phyloP scores from a whole-genome alignment of 2,888 invertebrate genomes.

The Oscheius sp. region DNA sequence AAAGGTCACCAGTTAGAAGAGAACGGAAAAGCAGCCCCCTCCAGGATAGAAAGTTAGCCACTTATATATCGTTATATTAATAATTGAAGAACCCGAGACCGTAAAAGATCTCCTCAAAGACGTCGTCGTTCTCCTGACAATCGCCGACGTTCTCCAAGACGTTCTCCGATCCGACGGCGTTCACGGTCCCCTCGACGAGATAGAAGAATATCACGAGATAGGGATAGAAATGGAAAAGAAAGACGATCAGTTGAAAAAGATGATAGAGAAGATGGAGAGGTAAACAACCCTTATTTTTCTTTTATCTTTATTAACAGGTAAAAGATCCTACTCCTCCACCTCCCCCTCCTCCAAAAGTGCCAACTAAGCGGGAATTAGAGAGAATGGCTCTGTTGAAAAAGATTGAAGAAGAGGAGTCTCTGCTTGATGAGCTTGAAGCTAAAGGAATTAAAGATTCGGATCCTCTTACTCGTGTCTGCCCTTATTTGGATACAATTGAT shows the following conservation, averaged over 20 bases:
- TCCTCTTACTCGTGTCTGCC: constrained; percentile 76
- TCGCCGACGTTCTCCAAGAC: no score
- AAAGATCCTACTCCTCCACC: no score
- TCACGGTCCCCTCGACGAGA: background rate
- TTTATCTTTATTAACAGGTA: no score
- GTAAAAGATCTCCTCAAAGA: background rate
- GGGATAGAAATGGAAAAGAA: constrained; percentile 30
- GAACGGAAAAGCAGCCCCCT: background rate
- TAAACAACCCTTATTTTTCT: background rate
- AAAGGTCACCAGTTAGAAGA: background rate
- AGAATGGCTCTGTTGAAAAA: constrained; percentile 46
- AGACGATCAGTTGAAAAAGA: constrained; percentile 14
- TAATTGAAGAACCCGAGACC: background rate
- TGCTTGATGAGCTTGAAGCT: background rate
- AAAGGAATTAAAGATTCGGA: constrained; percentile 33
- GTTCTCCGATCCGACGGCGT: no score
- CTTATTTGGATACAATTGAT: constrained; percentile 97
- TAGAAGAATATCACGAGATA: constrained; percentile 10
- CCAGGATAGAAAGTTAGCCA: background rate
- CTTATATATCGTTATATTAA: background rate
- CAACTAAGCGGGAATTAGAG: constrained; percentile 44
- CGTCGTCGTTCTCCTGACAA: background rate
- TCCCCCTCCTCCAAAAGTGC: background rate
- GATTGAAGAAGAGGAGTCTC: constrained; percentile 33
- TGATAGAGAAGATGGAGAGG: constrained; percentile 3